phyloP scores from a whole-genome alignment of 2,797 vertebrate species.

The Poecilia velifera region DNA sequence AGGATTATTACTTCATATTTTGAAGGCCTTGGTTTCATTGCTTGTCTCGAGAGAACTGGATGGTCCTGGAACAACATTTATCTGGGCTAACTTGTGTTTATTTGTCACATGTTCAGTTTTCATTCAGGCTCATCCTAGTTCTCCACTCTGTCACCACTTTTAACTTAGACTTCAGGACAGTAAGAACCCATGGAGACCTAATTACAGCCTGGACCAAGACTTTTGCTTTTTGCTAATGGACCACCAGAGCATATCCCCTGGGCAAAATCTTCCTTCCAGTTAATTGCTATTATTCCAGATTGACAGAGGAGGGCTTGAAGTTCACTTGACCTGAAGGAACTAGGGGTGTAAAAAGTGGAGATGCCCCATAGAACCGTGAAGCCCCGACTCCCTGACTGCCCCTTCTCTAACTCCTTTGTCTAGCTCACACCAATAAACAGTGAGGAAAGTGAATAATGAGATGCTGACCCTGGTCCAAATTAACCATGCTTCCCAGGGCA shows the following conservation, averaged over 20 bases:
- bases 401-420: constrained; percentile 23
- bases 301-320: constrained; percentile 46
- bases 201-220: constrained; percentile 73
- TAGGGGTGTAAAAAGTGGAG: constrained; percentile 45
- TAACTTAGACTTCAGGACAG: constrained; percentile 71
- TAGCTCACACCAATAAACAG: constrained; percentile 52
- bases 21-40: background rate
- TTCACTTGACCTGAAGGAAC: constrained; percentile 68
- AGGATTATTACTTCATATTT: background rate
- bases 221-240: constrained; percentile 66
- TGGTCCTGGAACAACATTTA: background rate
- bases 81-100: background rate
- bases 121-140: constrained; percentile 41
- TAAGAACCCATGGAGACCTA: constrained; percentile 79
- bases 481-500: constrained; percentile 48
- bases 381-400: constrained; percentile 41
- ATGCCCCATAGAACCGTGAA: constrained; percentile 41
- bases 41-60: background rate
- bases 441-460: constrained; percentile 62
- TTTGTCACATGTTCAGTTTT: constrained; percentile 2
- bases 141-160: constrained; percentile 56
- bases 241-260: constrained; percentile 62
- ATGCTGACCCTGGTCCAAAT: constrained; percentile 58
- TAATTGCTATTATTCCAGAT: constrained; percentile 81
- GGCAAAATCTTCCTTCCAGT: constrained; percentile 72